Conservation (phyloP, 1,140 invertebrate genomes). For the Helicoverpa zea region DNA sequence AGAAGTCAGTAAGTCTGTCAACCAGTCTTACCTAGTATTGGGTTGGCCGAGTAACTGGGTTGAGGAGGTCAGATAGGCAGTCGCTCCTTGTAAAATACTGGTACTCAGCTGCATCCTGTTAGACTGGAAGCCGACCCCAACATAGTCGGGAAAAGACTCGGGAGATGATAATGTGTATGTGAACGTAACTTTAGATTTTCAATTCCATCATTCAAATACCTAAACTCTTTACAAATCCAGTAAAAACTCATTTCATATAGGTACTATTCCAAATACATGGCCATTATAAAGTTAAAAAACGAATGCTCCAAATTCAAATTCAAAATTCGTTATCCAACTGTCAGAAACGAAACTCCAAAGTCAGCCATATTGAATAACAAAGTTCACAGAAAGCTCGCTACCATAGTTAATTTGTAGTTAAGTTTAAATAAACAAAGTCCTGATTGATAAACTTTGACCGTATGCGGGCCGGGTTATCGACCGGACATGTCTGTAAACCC, state of each 20-base stretch:
- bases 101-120: too few species aligned
- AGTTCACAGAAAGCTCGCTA: conserved; percentile 36
- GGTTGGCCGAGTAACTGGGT: too few species aligned
- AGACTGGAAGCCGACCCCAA: too few species aligned
- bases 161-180: not conserved
- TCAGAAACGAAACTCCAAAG: conserved; percentile 6
- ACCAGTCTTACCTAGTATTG: too few species aligned
- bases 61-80: too few species aligned
- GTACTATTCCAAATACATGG: not conserved
- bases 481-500: conserved; percentile 42
- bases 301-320: conserved; percentile 30
- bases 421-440: conserved; percentile 42
- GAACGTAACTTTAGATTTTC: not conserved
- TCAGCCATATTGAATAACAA: conserved; percentile 30
- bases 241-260: not conserved
- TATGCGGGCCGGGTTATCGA: conserved; percentile 50
- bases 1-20: too few species aligned
- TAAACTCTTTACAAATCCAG: not conserved
- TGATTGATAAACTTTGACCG: conserved; percentile 54
- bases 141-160: too few species aligned
- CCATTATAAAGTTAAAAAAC: not conserved
- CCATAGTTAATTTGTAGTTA: conserved; percentile 31
- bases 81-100: too few species aligned
- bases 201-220: not conserved
- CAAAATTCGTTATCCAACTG: conserved; percentile 26